phyloP scores from a whole-genome alignment of 1,140 invertebrate species.

The Drosophila gunungcola region DNA sequence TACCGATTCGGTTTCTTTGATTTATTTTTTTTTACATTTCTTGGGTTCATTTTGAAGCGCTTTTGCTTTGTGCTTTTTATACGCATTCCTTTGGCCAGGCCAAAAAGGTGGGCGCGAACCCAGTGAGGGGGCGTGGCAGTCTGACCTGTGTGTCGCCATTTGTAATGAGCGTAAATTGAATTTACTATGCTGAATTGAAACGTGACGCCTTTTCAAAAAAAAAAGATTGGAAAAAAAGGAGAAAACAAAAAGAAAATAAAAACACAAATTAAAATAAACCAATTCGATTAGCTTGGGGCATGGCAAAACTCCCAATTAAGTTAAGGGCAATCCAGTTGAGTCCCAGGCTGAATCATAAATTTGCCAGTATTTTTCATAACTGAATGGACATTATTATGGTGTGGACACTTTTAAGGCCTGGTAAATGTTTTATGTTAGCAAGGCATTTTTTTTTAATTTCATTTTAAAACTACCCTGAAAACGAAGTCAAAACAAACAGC shows the following conservation, averaged over 20 bases:
- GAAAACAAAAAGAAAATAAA: slow-evolving; percentile 13
- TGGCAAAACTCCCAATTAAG: slow-evolving; percentile 15
- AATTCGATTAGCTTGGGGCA: slow-evolving; percentile 44
- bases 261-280: slow-evolving; percentile 56
- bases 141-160: slow-evolving; percentile 29
- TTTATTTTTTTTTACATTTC: background rate
- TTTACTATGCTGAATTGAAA: slow-evolving; percentile 28
- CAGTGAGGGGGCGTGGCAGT: background rate
- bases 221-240: background rate
- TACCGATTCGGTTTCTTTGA: background rate
- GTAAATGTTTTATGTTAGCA: background rate
- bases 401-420: background rate
- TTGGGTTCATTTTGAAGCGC: slow-evolving; percentile 4
- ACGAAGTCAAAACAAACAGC: background rate
- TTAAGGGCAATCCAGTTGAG: slow-evolving; percentile 2
- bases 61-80: slow-evolving; percentile 33
- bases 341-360: background rate
- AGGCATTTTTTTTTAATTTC: too few species aligned
- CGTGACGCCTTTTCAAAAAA: slow-evolving; percentile 23
- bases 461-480: background rate
- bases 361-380: background rate
- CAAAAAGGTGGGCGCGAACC: background rate
- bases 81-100: background rate
- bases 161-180: slow-evolving; percentile 54
- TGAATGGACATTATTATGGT: too few species aligned